Percentiles rank a stretch among this genome's conserved stretches.
Conservation (phyloP, 2,797 vertebrate genomes). For the Melanotaenia boesemani region DNA sequence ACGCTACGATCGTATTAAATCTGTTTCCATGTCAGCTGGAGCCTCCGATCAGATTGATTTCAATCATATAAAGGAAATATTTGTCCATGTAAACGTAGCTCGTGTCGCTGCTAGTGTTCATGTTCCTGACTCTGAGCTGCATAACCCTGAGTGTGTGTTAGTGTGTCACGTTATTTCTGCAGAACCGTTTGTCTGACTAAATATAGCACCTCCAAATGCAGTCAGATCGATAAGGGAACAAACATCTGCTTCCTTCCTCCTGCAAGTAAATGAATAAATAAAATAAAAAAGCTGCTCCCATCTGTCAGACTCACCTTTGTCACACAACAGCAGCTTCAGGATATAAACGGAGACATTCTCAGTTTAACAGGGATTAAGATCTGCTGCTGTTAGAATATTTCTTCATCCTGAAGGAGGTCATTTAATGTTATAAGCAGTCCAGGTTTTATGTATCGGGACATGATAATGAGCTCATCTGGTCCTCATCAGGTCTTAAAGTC, state of each 20-base stretch:
- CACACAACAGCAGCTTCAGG: not conserved
- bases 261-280: slow-evolving; percentile 22
- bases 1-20: too few relatives aligned
- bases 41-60: too few relatives aligned
- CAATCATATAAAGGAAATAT: too few relatives aligned
- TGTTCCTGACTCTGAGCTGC: too few relatives aligned
- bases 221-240: slow-evolving; percentile 59
- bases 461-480: too few relatives aligned
- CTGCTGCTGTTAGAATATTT: not conserved
- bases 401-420: not conserved
- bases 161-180: slow-evolving; percentile 11
- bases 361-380: not conserved
- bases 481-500: too few relatives aligned
- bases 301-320: not conserved
- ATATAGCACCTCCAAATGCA: slow-evolving; percentile 47
- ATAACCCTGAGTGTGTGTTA: not conserved
- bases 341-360: slow-evolving; percentile 6
- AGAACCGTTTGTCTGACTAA: slow-evolving; percentile 41
- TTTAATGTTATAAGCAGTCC: not conserved
- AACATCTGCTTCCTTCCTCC: slow-evolving; percentile 57
- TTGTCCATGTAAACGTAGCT: too few relatives aligned
- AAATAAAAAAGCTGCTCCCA: slow-evolving; percentile 2
- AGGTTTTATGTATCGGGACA: too few relatives aligned
- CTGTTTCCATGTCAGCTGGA: too few relatives aligned
- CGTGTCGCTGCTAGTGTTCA: too few relatives aligned